A percentile compares a stretch with the other conserved stretches of the same genome.
Evolutionary conservation across 1,140 invertebrate genomes (phyloP).

Genomic region (Drosophila leontia): DNA sequence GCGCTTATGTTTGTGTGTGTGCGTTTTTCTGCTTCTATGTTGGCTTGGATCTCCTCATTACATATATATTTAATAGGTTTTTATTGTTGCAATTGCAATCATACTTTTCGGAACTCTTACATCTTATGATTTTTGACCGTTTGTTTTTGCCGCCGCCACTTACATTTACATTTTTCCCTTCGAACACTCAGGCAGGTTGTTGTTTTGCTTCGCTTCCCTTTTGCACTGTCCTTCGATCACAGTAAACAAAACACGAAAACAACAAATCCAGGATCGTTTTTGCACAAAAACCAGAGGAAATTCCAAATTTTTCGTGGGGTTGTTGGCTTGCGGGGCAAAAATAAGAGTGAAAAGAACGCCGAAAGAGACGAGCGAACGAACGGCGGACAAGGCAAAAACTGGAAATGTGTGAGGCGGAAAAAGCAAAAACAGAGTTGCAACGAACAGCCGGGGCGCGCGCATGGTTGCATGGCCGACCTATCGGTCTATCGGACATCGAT

Average conservation of each 20-base stretch:
- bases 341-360: slow-evolving; percentile 72
- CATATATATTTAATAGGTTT: slow-evolving; percentile 14
- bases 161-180: slow-evolving; percentile 48
- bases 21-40: slow-evolving; percentile 51
- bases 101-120: neutral
- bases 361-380: slow-evolving; percentile 61
- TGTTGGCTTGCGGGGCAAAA: slow-evolving; percentile 46
- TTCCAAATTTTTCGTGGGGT: slow-evolving; percentile 51
- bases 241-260: slow-evolving; percentile 28
- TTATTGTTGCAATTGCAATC: neutral
- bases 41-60: slow-evolving; percentile 23
- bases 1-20: slow-evolving; percentile 42
- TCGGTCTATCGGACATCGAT: slow-evolving; percentile 56
- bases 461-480: slow-evolving; percentile 55
- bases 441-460: slow-evolving; percentile 57
- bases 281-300: slow-evolving; percentile 38
- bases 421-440: slow-evolving; percentile 80
- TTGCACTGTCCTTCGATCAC: slow-evolving; percentile 23
- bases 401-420: slow-evolving; percentile 80
- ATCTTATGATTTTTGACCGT: slow-evolving; percentile 4
- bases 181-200: slow-evolving; percentile 44
- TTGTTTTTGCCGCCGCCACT: slow-evolving; percentile 21
- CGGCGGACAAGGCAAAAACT: slow-evolving; percentile 77
- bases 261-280: slow-evolving; percentile 29
- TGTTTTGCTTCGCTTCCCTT: slow-evolving; percentile 29